phyloP scores from a whole-genome alignment of 2,888 invertebrate species.

The Notocelia uddmanniana region DNA sequence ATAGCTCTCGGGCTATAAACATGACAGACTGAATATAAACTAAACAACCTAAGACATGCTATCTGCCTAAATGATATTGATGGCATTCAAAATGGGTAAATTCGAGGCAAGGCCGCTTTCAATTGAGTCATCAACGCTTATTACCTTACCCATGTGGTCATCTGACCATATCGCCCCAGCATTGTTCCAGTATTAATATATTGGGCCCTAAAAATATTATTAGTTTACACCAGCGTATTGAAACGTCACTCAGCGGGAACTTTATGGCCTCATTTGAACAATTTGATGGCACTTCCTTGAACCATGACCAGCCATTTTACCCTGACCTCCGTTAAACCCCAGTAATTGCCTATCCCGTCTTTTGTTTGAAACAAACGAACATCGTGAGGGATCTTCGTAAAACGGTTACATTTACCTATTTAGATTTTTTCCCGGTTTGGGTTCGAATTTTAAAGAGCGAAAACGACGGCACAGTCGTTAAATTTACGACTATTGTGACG shows the following conservation, averaged over 20 bases:
- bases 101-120: slow-evolving; percentile 15
- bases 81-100: slow-evolving; percentile 14
- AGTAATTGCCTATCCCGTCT: slow-evolving; percentile 29
- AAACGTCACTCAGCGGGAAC: slow-evolving; percentile 76
- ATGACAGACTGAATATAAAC: background rate
- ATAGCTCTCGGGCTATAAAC: too few relatives aligned
- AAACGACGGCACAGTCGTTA: slow-evolving; percentile 66
- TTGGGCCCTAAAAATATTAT: slow-evolving; percentile 78
- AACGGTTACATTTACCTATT: slow-evolving; percentile 57
- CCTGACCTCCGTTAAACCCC: slow-evolving; percentile 56
- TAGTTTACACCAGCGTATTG: slow-evolving; percentile 70
- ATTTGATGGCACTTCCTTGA: slow-evolving; percentile 77
- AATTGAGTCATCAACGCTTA: slow-evolving; percentile 35
- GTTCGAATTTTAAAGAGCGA: slow-evolving; percentile 68
- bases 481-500: slow-evolving; percentile 73
- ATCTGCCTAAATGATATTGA: slow-evolving; percentile 11
- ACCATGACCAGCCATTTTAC: slow-evolving; percentile 66
- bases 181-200: slow-evolving; percentile 71
- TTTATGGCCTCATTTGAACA: slow-evolving; percentile 79
- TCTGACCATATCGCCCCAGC: slow-evolving; percentile 57
- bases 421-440: slow-evolving; percentile 59
- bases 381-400: slow-evolving; percentile 52
- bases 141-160: slow-evolving; percentile 52
- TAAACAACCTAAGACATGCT: background rate
- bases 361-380: slow-evolving; percentile 37